Percentiles rank a stretch among this genome's conserved stretches.
Conservation (phyloP, 2,888 invertebrate genomes). For the Suillia variegata region DNA sequence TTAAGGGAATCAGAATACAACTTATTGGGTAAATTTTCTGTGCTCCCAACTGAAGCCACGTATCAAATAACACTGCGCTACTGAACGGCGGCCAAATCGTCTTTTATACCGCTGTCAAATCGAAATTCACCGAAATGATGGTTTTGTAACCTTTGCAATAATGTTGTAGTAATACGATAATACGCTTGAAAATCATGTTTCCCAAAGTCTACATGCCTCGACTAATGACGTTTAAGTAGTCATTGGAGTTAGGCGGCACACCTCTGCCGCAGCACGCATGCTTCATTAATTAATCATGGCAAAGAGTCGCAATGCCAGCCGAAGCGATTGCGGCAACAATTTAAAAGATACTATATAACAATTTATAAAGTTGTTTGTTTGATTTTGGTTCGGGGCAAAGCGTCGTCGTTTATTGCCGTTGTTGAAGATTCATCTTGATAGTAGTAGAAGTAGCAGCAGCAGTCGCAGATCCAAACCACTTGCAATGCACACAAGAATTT, state of each 20-base stretch:
- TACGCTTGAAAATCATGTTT: too few species aligned
- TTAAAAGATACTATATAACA: neutral
- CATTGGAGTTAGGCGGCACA: conserved; percentile 7
- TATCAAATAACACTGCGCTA: too few species aligned
- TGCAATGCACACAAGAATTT: neutral
- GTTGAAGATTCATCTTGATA: conserved; percentile 20
- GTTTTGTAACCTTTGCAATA: too few species aligned
- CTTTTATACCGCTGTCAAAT: too few species aligned
- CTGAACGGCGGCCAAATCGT: too few species aligned
- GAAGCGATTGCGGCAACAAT: neutral
- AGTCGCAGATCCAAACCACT: neutral
- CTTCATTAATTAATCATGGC: neutral
- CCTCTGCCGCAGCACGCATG: neutral
- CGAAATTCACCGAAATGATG: too few species aligned
- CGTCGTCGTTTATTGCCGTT: conserved; percentile 12
- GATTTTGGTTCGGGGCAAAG: too few species aligned
- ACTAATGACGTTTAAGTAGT: too few species aligned
- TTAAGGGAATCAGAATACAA: too few species aligned
- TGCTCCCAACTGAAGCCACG: too few species aligned
- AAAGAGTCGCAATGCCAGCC: neutral
- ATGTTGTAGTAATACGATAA: neutral
- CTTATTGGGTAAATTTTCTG: too few species aligned
- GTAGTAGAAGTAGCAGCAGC: neutral
- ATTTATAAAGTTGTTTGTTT: neutral
- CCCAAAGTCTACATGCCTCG: too few species aligned